Conservation (phyloP, 2,888 invertebrate species). For the Antitype chi region DNA sequence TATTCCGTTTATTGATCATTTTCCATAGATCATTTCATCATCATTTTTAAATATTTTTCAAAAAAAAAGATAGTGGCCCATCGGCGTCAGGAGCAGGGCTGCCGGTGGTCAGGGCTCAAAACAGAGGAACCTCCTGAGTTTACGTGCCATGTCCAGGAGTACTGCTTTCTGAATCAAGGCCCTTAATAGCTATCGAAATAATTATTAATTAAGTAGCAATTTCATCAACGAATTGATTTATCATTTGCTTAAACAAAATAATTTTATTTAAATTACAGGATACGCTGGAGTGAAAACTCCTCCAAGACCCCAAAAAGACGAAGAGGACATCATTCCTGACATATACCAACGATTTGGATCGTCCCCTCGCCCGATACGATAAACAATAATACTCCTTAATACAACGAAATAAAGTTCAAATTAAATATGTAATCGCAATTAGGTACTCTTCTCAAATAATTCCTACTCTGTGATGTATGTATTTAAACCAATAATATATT, state of each 20-base stretch:
- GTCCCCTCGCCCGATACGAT: slow-evolving; percentile 50
- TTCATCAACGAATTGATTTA: neutral
- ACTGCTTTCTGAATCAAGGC: no score
- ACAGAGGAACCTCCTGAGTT: no score
- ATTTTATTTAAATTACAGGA: slow-evolving; percentile 53
- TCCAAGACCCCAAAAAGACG: slow-evolving; percentile 21
- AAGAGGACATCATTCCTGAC: slow-evolving; percentile 67
- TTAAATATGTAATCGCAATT: slow-evolving; percentile 8
- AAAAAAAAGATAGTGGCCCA: no score
- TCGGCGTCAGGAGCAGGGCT: no score
- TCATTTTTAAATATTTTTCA: no score
- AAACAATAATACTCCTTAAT: slow-evolving; percentile 26
- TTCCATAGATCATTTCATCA: no score
- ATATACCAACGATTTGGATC: slow-evolving; percentile 71
- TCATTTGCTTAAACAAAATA: neutral
- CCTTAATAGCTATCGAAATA: no score
- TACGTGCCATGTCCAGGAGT: no score
- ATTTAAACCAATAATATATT: slow-evolving; percentile 39
- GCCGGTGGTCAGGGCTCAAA: no score
- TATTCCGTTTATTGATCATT: no score
- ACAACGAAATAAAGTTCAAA: slow-evolving; percentile 23
- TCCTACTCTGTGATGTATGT: slow-evolving; percentile 35
- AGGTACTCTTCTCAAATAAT: slow-evolving; percentile 14
- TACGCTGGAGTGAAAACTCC: slow-evolving; percentile 64
- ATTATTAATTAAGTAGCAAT: no score